Percentiles rank a stretch among this genome's conserved stretches.
phyloP scores from a whole-genome alignment of 2,888 invertebrate species.

The Doris montereyensis region DNA sequence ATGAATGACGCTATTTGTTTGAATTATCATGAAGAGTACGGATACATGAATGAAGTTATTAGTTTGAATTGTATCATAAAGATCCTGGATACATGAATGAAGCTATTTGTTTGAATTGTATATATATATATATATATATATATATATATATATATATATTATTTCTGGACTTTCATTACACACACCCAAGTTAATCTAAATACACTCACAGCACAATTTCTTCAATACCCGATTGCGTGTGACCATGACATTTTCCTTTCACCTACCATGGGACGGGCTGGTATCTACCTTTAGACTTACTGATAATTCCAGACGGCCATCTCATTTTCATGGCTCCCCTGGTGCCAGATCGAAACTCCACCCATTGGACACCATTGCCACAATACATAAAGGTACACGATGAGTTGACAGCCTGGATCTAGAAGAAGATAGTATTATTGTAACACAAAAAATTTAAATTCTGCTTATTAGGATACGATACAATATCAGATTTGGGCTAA shows the following conservation, averaged over 20 bases:
- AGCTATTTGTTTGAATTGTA: no score
- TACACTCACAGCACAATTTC: background rate
- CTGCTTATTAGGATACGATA: background rate
- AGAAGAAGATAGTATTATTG: constrained; percentile 1
- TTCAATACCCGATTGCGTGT: background rate
- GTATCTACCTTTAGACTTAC: constrained; percentile 48
- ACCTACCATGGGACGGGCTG: background rate
- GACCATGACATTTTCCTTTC: background rate
- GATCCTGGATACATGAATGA: no score
- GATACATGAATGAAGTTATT: no score
- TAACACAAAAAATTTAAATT: background rate
- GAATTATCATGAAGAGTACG: no score
- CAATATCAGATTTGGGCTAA: background rate
- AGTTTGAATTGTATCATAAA: no score
- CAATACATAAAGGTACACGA: constrained; percentile 70
- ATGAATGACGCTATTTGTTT: no score
- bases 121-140: no score
- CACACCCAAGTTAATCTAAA: background rate
- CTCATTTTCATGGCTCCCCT: constrained; percentile 69
- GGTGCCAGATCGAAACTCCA: constrained; percentile 71
- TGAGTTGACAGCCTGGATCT: constrained; percentile 32
- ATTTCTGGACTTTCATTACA: background rate
- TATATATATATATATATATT: no score
- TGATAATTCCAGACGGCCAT: constrained; percentile 70
- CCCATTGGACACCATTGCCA: constrained; percentile 73